These are phyloP conservation scores for Motacilla alba DNA, from an alignment of 2,113 vertebrate genomes.

Conservation along the genomic window DNA sequence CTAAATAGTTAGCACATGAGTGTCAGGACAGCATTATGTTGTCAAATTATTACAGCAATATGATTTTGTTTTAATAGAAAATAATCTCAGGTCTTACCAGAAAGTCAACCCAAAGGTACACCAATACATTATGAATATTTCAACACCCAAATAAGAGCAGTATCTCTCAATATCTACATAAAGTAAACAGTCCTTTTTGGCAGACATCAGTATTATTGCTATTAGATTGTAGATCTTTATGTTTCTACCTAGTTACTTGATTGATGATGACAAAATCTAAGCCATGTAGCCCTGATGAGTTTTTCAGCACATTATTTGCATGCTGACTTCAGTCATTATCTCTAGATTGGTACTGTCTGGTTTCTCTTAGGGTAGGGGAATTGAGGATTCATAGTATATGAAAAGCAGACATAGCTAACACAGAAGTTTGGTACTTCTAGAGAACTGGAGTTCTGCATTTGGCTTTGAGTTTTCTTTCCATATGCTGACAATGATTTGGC, in stretches of 20 bases:
- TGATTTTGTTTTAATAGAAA: neutral
- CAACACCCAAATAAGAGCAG: constrained; percentile 4
- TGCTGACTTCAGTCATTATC: neutral
- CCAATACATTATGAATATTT: constrained; percentile 4
- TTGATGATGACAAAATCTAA: neutral
- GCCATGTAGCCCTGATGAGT: neutral
- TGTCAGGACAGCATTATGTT: neutral
- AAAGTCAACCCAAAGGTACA: constrained; percentile 49
- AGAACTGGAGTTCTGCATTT: neutral
- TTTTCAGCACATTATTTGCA: neutral
- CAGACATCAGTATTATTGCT: neutral
- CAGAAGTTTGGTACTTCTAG: neutral
- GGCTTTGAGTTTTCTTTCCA: neutral
- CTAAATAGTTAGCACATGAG: constrained; percentile 31
- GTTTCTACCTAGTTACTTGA: neutral
- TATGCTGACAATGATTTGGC: constrained; percentile 1
- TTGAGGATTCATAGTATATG: neutral
- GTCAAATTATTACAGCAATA: neutral
- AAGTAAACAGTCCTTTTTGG: neutral
- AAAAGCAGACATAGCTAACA: neutral
- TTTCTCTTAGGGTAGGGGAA: neutral
- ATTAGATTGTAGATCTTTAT: neutral
- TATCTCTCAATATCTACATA: neutral
- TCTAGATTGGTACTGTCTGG: neutral
- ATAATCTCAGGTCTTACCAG: neutral